A percentile compares a stretch with the other conserved stretches of the same genome.
Evolutionary conservation across 2,797 vertebrate genomes (phyloP).

Genomic region (Pyrrhura leucotis): DNA sequence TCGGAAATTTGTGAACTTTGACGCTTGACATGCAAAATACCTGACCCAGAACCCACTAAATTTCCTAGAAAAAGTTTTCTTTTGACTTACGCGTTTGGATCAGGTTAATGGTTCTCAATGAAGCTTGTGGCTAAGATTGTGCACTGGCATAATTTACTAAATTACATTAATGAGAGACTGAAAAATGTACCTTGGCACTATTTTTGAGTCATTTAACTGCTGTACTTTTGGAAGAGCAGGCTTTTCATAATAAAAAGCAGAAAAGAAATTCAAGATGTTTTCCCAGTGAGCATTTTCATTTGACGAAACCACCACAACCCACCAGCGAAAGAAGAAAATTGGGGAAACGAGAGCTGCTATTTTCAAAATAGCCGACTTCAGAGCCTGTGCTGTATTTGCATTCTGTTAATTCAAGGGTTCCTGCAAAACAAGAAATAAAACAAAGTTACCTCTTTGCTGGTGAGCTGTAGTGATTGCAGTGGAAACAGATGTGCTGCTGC

Average conservation of each 20-base stretch:
- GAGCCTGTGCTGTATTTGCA: not conserved
- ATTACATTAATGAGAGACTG: not conserved
- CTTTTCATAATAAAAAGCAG: constrained; percentile 7
- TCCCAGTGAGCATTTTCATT: not conserved
- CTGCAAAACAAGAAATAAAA: not conserved
- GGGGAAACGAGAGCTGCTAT: constrained; percentile 36
- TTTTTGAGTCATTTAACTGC: not conserved
- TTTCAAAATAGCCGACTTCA: not conserved
- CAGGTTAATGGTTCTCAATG: not conserved
- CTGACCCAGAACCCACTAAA: not conserved
- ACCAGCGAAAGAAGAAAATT: not conserved
- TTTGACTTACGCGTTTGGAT: not conserved
- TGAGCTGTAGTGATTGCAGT: not conserved
- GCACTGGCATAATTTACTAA: not conserved
- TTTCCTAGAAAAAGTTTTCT: constrained; percentile 51
- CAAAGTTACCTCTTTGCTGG: not conserved
- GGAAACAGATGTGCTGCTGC: not conserved
- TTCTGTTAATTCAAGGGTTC: not conserved
- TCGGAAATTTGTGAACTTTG: not conserved
- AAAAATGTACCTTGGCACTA: not conserved
- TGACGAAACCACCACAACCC: not conserved
- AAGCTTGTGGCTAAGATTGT: not conserved
- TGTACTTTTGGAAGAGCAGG: not conserved
- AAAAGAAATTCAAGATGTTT: constrained; percentile 12
- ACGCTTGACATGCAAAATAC: constrained; percentile 10